phyloP scores from a whole-genome alignment of 2,888 invertebrate genomes.

The Drymonia ruficornis region DNA sequence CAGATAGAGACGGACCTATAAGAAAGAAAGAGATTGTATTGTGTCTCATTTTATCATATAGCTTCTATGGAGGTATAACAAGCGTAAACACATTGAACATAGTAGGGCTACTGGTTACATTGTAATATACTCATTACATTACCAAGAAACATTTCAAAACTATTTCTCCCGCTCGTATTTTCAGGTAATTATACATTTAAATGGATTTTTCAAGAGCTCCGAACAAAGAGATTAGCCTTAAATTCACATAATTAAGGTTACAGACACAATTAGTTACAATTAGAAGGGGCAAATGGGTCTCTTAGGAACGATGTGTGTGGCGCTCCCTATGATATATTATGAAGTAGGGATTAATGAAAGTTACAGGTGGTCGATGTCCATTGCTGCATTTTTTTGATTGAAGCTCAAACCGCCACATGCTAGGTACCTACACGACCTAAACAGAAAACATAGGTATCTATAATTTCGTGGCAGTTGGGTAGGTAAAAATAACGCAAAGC shows the following conservation, averaged over 20 bases:
- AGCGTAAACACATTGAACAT: too few relatives aligned
- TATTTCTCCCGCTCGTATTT: neutral
- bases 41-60: too few relatives aligned
- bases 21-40: too few relatives aligned
- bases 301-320: conserved; percentile 58
- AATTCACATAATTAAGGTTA: conserved; percentile 22
- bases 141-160: neutral
- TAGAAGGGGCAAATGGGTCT: conserved; percentile 49
- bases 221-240: conserved; percentile 1
- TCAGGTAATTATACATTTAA: neutral
- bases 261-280: conserved; percentile 57
- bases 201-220: neutral
- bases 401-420: too few relatives aligned
- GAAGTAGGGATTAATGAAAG: neutral
- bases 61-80: too few relatives aligned
- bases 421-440: too few relatives aligned
- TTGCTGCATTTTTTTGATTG: too few relatives aligned
- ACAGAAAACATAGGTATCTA: too few relatives aligned
- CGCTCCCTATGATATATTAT: conserved; percentile 3
- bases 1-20: too few relatives aligned
- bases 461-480: too few relatives aligned
- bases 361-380: neutral
- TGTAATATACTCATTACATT: neutral
- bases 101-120: too few relatives aligned
- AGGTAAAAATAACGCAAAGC: too few relatives aligned